Evolutionary conservation across 2,797 vertebrate genomes (phyloP).

Genomic region (Anguilla anguilla): DNA sequence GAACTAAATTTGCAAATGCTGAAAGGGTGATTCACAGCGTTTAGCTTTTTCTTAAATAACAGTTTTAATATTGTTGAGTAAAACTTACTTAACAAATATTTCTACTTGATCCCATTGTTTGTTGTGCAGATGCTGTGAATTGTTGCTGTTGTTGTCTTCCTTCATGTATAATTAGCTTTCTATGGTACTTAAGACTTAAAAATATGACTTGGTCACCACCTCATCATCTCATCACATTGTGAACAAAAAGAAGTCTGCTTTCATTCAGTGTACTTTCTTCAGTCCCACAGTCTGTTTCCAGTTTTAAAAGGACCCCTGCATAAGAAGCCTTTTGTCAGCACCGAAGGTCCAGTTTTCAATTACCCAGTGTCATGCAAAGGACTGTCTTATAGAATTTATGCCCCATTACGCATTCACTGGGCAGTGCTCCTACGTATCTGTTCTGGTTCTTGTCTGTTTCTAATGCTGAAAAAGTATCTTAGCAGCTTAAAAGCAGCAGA

Average conservation of each 20-base stretch:
- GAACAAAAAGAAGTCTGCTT: neutral
- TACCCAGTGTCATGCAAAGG: neutral
- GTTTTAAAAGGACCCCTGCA: neutral
- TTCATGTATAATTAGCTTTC: neutral
- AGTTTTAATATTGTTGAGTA: neutral
- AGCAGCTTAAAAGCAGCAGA: neutral
- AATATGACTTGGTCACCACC: neutral
- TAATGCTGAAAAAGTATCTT: neutral
- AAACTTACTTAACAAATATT: neutral
- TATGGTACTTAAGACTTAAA: neutral
- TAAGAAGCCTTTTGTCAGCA: neutral
- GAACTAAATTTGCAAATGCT: neutral
- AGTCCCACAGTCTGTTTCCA: neutral
- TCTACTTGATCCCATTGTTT: neutral
- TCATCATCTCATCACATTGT: neutral
- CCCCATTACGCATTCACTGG: neutral
- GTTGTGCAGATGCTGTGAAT: neutral
- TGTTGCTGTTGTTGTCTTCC: neutral
- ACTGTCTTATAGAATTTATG: slow-evolving; percentile 1
- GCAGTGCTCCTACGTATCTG: neutral
- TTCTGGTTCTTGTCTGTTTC: neutral
- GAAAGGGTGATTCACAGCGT: neutral
- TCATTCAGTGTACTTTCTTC: neutral
- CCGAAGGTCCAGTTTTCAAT: slow-evolving; percentile 8
- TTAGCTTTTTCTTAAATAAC: neutral